Evolutionary conservation across 2,888 invertebrate genomes (phyloP), one percentile per base, ranked within the genome.

Genomic region (Epinotia bilunana): DNA sequence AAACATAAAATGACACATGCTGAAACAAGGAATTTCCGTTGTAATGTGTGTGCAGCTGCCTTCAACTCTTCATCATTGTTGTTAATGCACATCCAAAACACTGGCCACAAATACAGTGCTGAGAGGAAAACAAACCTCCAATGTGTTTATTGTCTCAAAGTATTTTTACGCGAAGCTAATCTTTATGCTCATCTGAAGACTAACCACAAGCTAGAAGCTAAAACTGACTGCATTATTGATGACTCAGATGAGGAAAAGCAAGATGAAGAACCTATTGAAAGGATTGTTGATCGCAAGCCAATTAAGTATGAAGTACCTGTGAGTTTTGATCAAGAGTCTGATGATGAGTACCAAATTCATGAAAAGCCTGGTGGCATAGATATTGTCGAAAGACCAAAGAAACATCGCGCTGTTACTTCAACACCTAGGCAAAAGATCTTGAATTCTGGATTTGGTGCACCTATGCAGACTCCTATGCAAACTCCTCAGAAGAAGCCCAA

Each of bases 141-240:
- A 79, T 95, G 98, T 87, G 95, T 96, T 68, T 97, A 97, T 84
- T 98, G 98, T 85, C 95, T 95, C 73, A 97, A 96, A 85, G 93
- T 95, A 75, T 97, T 97, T 86, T 95, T 95, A 39, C 95, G 97
- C 43, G 95, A 96, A 78, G 91, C 95, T 33, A 96, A 96, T 85
- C 90, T 97, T 55, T 97, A 97, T 88, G 95, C 95, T 4, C 97
- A 97, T 84, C 94, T 97, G 82, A 95, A 96, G 85, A 90, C 94
- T 18, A 90, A 94, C 82, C 97, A 97, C 83, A 95, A 95, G 83
- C 93, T 94, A 72, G 95, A 95, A 79, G 96, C 96, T 0, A 91
- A 94, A 68, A 91, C 92, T 79, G 96, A 96, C 89, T 96, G 96
- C 13, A 95, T 96, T 18, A 95, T 96, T 79, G 95, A 95, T 74